These are phyloP conservation scores for Bothrops jararaca DNA, from an alignment of 2,113 vertebrate genomes.

Conservation along the genomic window DNA sequence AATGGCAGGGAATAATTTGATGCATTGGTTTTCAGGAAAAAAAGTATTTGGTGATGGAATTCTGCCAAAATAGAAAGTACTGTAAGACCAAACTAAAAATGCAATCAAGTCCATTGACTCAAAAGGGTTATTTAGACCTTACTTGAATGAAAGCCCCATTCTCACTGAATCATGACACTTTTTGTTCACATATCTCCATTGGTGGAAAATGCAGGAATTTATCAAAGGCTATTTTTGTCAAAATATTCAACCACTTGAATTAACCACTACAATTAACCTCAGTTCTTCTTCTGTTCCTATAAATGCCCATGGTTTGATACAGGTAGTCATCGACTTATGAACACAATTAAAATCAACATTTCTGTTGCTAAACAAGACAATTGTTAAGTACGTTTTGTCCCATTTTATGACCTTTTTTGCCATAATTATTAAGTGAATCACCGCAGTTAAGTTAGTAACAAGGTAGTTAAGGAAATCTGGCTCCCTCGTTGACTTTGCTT, in stretches of 20 bases:
- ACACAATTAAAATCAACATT: neutral
- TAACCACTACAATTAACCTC: neutral
- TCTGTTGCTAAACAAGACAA: neutral
- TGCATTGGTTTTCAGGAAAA: neutral
- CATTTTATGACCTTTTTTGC: neutral
- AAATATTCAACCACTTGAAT: neutral
- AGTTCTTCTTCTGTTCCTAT: neutral
- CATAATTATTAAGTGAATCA: neutral
- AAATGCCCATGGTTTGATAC: neutral
- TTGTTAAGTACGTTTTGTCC: neutral
- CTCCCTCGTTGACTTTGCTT: too few relatives aligned
- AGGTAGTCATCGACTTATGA: neutral
- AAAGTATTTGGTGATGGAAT: neutral
- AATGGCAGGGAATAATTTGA: neutral
- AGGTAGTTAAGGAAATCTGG: too few relatives aligned
- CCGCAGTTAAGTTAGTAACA: neutral
- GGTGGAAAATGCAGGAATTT: neutral
- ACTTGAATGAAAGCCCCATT: neutral
- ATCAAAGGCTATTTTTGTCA: neutral
- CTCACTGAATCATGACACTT: neutral
- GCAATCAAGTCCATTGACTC: neutral
- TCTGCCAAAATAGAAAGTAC: too few relatives aligned
- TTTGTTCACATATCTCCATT: neutral
- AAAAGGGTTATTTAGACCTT: neutral
- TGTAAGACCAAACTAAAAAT: neutral